phyloP scores from a whole-genome alignment of 2,113 vertebrate genomes.

The Mesitornis unicolor region DNA sequence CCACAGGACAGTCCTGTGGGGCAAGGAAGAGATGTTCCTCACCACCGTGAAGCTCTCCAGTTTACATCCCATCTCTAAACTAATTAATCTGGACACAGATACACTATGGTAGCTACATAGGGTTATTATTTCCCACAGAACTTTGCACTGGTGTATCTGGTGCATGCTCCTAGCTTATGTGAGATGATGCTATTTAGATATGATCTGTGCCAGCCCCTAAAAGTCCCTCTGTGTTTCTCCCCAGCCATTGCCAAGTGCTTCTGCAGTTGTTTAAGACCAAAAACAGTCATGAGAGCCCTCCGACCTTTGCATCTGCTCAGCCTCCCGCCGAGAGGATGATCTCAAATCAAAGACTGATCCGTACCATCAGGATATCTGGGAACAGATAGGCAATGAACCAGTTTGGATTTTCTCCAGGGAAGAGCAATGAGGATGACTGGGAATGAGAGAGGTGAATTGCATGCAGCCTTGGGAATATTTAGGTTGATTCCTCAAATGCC shows the following conservation, averaged over 20 bases:
- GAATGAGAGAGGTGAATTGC: neutral
- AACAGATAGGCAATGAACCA: neutral
- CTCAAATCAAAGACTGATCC: neutral
- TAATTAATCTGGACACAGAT: neutral
- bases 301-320: neutral
- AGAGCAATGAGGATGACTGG: neutral
- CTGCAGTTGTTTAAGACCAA: neutral
- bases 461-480: neutral
- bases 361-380: neutral
- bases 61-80: neutral
- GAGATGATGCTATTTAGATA: neutral
- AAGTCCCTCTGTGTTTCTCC: neutral
- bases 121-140: neutral
- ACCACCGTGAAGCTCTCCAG: neutral
- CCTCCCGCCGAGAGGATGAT: neutral
- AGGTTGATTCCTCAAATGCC: neutral
- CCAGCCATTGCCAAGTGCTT: neutral
- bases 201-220: neutral
- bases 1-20: neutral
- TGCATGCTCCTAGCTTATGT: neutral
- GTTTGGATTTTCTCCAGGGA: neutral
- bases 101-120: fast-evolving
- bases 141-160: neutral
- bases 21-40: neutral
- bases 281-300: neutral